Base-by-base conservation (phyloP, 92 coral and sea anemone genomes). In the Phenganax stokvisi region DNA sequence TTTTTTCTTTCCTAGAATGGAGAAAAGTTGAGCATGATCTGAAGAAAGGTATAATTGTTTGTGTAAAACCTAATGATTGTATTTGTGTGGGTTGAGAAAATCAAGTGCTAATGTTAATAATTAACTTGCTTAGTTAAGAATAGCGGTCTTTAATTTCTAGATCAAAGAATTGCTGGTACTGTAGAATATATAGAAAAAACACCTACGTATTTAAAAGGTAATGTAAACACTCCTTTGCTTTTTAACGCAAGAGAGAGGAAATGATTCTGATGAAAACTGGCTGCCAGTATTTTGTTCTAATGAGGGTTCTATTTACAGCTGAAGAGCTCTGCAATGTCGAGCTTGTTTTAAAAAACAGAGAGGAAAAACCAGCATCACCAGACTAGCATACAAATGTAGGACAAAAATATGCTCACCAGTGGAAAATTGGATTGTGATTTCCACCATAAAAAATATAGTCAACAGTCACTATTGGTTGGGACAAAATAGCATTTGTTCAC, bases 151-250 rank as follows among this genome's bases (percentile, higher is more conserved):
- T 54, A 29, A 8, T 65, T 79, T 54, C 7, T 53, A 79, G 83
- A 79, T 64, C 27, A 17, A 79, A 79, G 31, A 10, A 60, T 79
- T 37, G 63, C 57, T 54, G 59, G 69, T n/a, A 79, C 83, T 1
- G 83, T 79, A 51, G 83, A 79, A 65, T 79, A 79, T 54, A 25
- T 63, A 8, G 74, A 51, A 64, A 79, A 79, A 79, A 79, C 58
- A 12, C 83, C 83, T 15, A 79, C 62, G 63, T 59, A 79, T 64
- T 51, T 79, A 63, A 79, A 79, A 79, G 83, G 83, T 79, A 79
- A 37, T 8, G 54, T 51, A 51, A 12, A 71, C n/a, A 20, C 52
- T 44, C 27, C 30, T 25, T 13, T 59, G 65, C 65, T 13, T 13
- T 25, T 1, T 25, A 25, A 1, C 65, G 1, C 65, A 59, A 59